Conservation (phyloP, 37 sponge, comb jelly and placozoan species). For the Dysidea cf. avara region DNA sequence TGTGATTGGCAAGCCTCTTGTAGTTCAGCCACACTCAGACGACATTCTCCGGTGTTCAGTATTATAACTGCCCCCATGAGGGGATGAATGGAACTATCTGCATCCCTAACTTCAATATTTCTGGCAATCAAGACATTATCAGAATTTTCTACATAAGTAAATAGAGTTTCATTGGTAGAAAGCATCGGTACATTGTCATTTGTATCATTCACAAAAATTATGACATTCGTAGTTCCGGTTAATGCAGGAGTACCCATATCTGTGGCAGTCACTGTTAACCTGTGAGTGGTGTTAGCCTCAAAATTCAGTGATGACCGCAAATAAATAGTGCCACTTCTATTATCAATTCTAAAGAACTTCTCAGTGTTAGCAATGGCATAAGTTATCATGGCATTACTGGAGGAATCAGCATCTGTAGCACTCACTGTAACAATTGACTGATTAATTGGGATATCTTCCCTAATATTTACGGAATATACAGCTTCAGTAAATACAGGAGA, state of each 20-base stretch:
- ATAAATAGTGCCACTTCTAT: no score
- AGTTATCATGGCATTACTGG: no score
- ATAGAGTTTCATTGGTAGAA: neutral
- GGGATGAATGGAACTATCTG: conserved; percentile 13
- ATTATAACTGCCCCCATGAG: neutral
- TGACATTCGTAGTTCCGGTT: neutral
- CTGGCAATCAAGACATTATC: conserved; percentile 19
- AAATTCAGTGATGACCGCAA: no score
- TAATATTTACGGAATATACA: neutral
- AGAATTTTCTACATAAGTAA: conserved; percentile 26
- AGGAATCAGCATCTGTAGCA: no score
- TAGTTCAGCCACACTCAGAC: neutral
- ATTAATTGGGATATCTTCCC: no score
- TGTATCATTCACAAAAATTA: conserved; percentile 12
- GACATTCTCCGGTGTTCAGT: neutral
- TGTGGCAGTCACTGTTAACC: conserved; percentile 28
- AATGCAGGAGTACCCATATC: conserved; percentile 29
- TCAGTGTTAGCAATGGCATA: no score
- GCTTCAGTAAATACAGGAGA: conserved; percentile 23
- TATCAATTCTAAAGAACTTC: no score
- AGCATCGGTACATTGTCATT: conserved; percentile 55
- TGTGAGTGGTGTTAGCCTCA: no score
- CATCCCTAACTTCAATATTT: conserved; percentile 20
- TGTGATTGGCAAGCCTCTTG: neutral
- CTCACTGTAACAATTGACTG: no score